Evolutionary conservation across 2,888 invertebrate species (phyloP).

Genomic region (Glaucopsyche alexis): DNA sequence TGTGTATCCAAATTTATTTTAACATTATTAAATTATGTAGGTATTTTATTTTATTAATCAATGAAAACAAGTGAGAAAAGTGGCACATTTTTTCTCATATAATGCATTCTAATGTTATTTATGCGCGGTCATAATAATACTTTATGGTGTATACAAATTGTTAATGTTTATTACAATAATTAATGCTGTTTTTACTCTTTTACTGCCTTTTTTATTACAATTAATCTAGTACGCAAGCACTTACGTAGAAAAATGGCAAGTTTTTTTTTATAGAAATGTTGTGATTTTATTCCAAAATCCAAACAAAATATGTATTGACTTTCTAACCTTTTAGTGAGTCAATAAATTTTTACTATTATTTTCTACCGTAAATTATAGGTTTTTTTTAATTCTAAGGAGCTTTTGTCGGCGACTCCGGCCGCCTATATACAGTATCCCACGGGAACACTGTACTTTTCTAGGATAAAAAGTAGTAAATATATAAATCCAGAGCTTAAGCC

Average conservation of each 20-base stretch:
- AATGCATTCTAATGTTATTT: slow-evolving; percentile 11
- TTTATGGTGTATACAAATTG: slow-evolving; percentile 9
- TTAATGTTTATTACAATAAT: not conserved
- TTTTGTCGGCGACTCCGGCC: too few species aligned
- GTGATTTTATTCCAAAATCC: too few species aligned
- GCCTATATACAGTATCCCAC: too few species aligned
- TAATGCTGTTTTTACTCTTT: slow-evolving; percentile 1
- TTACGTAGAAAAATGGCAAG: not conserved
- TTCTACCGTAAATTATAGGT: too few species aligned
- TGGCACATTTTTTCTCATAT: not conserved
- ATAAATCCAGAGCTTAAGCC: too few species aligned
- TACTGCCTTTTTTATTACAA: slow-evolving; percentile 8
- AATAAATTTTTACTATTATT: too few species aligned
- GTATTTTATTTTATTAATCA: not conserved
- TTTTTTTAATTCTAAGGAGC: too few species aligned
- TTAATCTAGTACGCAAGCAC: not conserved
- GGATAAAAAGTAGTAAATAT: too few species aligned
- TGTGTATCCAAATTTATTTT: not conserved
- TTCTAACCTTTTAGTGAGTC: too few species aligned
- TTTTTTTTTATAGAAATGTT: not conserved
- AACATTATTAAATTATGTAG: not conserved
- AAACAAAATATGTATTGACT: too few species aligned
- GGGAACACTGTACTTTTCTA: too few species aligned
- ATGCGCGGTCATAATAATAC: not conserved
- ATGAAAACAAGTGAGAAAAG: not conserved